A percentile compares a stretch with the other conserved stretches of the same genome.
Conservation (phyloP, 64 coral and sea anemone genomes). For the Astreopora myriophthalma region DNA sequence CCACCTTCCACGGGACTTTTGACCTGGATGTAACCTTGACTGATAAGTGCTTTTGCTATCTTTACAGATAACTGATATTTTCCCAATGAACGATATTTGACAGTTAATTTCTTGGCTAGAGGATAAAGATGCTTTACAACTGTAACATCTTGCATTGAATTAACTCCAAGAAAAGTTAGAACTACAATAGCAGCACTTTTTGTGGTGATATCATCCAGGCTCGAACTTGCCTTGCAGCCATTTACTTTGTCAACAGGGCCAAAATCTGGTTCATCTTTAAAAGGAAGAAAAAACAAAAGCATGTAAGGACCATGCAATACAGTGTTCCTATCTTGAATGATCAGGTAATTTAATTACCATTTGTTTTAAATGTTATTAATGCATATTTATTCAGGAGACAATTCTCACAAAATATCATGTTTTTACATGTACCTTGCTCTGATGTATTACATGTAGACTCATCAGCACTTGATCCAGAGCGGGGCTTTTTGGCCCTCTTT, state of each 20-base stretch:
- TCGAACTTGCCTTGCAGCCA: neutral
- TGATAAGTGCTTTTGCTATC: slow-evolving; percentile 23
- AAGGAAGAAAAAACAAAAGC: no score
- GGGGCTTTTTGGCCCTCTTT: no score
- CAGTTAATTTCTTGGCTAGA: slow-evolving; percentile 1
- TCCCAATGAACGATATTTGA: slow-evolving; percentile 22
- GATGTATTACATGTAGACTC: no score
- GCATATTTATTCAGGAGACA: no score
- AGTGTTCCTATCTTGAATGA: no score
- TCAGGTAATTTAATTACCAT: no score
- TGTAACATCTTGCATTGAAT: slow-evolving; percentile 37
- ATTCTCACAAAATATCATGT: no score
- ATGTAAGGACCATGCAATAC: no score
- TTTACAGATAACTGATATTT: slow-evolving; percentile 30
- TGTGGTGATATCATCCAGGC: slow-evolving; percentile 13
- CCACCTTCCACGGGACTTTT: no score
- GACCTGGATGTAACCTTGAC: slow-evolving; percentile 7
- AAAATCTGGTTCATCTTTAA: slow-evolving; percentile 16
- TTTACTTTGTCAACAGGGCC: neutral
- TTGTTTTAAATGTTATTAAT: no score
- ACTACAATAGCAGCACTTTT: slow-evolving; percentile 58
- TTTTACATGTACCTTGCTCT: no score
- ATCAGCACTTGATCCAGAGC: no score
- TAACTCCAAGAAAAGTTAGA: slow-evolving; percentile 5
- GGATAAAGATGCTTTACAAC: slow-evolving; percentile 23